Percentiles rank a stretch among this genome's conserved stretches.
Evolutionary conservation across 2,797 vertebrate species (phyloP).

Genomic region (Chaunax sp.): DNA sequence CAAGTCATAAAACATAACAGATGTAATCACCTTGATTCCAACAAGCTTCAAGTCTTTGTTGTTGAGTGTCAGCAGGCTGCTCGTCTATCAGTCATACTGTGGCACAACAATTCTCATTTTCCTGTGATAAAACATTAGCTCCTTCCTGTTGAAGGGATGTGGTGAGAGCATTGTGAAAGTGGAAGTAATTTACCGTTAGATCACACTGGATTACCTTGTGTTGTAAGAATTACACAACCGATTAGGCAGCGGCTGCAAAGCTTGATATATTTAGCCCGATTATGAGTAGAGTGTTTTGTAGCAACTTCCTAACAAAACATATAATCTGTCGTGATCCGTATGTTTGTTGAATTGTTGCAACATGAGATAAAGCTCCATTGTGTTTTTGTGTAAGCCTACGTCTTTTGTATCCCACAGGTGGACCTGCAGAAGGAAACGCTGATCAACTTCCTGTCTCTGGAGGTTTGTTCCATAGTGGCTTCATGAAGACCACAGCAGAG

Average conservation of each 20-base stretch:
- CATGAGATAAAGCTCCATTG: slow-evolving; percentile 60
- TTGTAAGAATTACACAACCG: slow-evolving; percentile 25
- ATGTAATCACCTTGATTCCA: slow-evolving; percentile 47
- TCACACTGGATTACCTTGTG: slow-evolving; percentile 13
- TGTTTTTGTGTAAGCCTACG: slow-evolving; percentile 37
- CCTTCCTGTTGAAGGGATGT: slow-evolving; percentile 22
- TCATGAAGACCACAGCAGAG: slow-evolving; percentile 61
- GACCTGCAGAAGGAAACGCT: slow-evolving; percentile 96
- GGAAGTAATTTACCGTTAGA: slow-evolving; percentile 28
- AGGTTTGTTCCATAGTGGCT: slow-evolving; percentile 83
- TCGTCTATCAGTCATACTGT: slow-evolving; percentile 28
- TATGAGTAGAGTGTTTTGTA: not conserved
- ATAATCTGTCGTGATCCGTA: slow-evolving; percentile 3
- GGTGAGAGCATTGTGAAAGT: slow-evolving; percentile 25
- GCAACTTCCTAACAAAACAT: slow-evolving; percentile 2
- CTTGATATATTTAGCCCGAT: slow-evolving; percentile 21
- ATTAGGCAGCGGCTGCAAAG: not conserved
- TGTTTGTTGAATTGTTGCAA: slow-evolving; percentile 13
- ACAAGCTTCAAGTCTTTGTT: not conserved
- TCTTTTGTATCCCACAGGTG: slow-evolving; percentile 83
- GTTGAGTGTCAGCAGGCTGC: slow-evolving; percentile 38
- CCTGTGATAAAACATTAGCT: slow-evolving; percentile 36
- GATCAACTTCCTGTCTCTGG: slow-evolving; percentile 92
- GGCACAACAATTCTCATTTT: slow-evolving; percentile 31
- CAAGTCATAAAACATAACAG: slow-evolving; percentile 45